Evolutionary conservation across 2,797 vertebrate species (phyloP).

Genomic region (Rhinoraja longicauda): DNA sequence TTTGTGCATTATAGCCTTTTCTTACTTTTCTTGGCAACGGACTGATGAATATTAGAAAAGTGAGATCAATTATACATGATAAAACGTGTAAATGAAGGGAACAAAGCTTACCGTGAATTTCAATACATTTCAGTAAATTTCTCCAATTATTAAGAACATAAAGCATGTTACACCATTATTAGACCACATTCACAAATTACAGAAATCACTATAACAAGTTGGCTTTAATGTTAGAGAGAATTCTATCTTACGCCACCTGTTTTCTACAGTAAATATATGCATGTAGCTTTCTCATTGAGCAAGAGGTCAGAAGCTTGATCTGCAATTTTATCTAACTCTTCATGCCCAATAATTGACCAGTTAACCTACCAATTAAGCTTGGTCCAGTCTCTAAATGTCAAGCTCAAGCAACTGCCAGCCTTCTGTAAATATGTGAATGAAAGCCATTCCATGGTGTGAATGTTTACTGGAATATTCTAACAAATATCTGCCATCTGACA

Average conservation of each 20-base stretch:
- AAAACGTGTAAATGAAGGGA: neutral
- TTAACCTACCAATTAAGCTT: neutral
- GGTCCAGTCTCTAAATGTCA: neutral
- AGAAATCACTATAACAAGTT: neutral
- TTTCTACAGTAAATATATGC: neutral
- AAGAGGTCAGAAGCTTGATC: neutral
- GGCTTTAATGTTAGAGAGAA: neutral
- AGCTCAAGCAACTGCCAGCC: neutral
- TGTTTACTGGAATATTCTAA: neutral
- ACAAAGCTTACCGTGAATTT: neutral
- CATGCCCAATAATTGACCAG: neutral
- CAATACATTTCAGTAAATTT: neutral
- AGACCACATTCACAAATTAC: neutral
- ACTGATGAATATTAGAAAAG: neutral
- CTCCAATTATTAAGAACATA: neutral
- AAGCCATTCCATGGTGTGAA: neutral
- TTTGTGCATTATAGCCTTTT: neutral
- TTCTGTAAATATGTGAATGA: neutral
- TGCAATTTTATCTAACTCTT: neutral
- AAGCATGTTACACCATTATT: neutral
- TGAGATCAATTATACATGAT: neutral
- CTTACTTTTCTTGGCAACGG: neutral
- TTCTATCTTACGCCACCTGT: neutral
- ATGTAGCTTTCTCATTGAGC: neutral
- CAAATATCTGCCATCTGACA: neutral